Base-by-base conservation (phyloP, 2,113 vertebrate species). In the Gnathonemus echidnorhynchus region DNA sequence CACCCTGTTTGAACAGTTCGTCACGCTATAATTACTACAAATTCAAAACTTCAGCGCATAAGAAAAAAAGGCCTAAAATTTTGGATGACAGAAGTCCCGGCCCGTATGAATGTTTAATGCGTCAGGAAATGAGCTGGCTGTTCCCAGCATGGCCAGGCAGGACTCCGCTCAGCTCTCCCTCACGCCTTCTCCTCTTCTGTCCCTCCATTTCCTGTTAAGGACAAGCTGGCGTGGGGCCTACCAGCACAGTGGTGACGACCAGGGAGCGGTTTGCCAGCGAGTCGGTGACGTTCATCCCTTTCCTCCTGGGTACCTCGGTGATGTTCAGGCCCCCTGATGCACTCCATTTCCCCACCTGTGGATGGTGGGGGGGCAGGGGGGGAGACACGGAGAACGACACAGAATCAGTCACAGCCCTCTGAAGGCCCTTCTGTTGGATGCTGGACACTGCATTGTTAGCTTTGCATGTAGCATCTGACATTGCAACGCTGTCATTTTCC, bases 321-420 rank as follows among this genome's bases (percentile, higher is more conserved):
- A 99, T 98, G 95, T 99, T 99, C 91, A 99, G 95, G 17, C 99
- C 99, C 0, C 98, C 97, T 0, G 96, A 95, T 24, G 94, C 96
- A 94, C 97, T 98, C 99, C 99, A 99, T n/a, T 98, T 97, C 90
- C 99, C 99, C 74, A 99, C 97, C 99, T 99, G 96, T 77, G 88
- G 90, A 90, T 92, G 94, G 91, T 94, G 89, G 89, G 95, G 24
- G 58, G 70, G 10, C 1, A 1, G 35, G 70, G 66, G 9, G 70
- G 13, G 52, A 53, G 52, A 21, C 17, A 53, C 2, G 0, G 39
- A 9, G 39, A 15, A 42, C 1, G 93, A 94, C 93, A 80, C 86
- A 53, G 86, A 83, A 19, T 45, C 42, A 39, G n/a, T 9, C 93
- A 92, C 91, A 19, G 35, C 31, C 13, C 31, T 39, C 31, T 17